phyloP scores from a whole-genome alignment of 2,797 vertebrate genomes.

The Paramormyrops hopkinsi region DNA sequence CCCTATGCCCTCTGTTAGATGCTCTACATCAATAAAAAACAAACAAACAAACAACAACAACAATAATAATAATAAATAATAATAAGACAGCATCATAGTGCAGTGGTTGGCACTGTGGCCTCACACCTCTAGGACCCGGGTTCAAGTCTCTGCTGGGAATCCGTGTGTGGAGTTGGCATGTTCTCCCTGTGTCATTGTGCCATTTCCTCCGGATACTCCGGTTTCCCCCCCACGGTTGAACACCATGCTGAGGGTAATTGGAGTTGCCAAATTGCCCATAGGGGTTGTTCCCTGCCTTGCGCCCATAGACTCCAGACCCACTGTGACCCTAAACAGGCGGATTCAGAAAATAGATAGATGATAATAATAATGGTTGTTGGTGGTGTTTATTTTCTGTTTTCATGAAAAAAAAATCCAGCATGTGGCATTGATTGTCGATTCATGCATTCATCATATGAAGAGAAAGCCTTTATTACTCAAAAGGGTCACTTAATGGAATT shows the following conservation, averaged over 20 bases:
- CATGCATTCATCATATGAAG: neutral
- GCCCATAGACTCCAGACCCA: neutral
- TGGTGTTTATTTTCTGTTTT: neutral
- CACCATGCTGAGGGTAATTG: neutral
- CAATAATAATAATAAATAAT: neutral
- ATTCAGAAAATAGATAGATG: neutral
- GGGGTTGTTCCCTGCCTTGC: neutral
- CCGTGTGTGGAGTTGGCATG: neutral
- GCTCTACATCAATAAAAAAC: neutral
- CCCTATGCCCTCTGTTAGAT: neutral
- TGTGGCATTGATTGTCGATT: neutral
- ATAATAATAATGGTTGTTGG: neutral
- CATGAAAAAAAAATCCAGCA: neutral
- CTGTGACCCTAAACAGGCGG: neutral
- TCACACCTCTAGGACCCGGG: neutral
- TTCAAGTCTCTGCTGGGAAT: neutral
- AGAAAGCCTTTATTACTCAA: neutral
- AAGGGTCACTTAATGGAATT: neutral
- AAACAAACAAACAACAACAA: neutral
- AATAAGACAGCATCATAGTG: neutral
- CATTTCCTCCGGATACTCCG: neutral
- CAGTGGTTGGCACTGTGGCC: neutral
- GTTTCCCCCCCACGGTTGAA: neutral
- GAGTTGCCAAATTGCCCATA: neutral
- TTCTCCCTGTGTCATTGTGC: neutral